phyloP scores from a whole-genome alignment of 2,113 vertebrate species.

The Poeciliopsis turrubarensis region DNA sequence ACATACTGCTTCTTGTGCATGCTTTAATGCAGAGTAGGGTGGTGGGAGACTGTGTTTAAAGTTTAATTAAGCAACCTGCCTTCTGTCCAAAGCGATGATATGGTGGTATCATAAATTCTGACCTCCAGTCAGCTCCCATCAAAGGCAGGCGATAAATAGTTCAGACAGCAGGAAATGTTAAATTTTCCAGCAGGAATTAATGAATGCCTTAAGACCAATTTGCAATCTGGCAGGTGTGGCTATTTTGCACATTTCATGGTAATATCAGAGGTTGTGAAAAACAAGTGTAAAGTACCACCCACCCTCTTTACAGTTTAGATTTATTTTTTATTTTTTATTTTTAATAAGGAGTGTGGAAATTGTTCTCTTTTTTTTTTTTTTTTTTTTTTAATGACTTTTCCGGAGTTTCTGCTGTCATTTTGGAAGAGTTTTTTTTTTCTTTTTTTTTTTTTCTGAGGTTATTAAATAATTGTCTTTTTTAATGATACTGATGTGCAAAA shows the following conservation, averaged over 20 bases:
- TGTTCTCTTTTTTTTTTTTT: neutral
- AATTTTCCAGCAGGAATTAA: constrained; percentile 16
- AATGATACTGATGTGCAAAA: neutral
- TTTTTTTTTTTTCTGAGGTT: neutral
- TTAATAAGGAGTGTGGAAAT: neutral
- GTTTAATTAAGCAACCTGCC: constrained; percentile 48
- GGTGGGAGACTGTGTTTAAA: neutral
- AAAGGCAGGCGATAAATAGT: constrained; percentile 23
- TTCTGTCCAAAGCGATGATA: constrained; percentile 29
- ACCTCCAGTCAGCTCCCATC: constrained; percentile 44
- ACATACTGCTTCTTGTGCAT: neutral
- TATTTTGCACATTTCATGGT: constrained; percentile 14
- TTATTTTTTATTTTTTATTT: neutral
- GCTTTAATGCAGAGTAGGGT: neutral
- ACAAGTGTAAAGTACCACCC: constrained; percentile 12
- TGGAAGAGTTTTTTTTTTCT: neutral
- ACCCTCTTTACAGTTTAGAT: neutral
- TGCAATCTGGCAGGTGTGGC: constrained; percentile 4
- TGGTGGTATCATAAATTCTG: constrained; percentile 22
- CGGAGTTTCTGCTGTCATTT: neutral
- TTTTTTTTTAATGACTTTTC: neutral
- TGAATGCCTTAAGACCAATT: constrained; percentile 13
- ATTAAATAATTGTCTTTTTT: neutral
- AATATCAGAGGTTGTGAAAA: constrained; percentile 10
- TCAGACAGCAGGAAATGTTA: constrained; percentile 11